phyloP scores from a whole-genome alignment of 1,140 invertebrate species.

The Physella acuta region DNA sequence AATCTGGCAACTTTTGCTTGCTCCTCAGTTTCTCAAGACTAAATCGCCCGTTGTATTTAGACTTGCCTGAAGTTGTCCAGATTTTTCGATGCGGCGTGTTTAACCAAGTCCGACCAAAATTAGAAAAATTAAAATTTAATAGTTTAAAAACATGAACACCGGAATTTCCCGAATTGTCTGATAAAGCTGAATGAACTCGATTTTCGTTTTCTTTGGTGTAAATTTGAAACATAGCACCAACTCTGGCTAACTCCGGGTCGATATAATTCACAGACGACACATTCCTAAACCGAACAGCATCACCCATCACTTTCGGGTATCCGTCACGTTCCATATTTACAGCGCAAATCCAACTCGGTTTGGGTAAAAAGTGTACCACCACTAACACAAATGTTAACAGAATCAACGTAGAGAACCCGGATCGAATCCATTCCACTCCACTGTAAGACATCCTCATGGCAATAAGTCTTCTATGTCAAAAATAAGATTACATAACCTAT shows the following conservation, averaged over 20 bases:
- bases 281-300: no score
- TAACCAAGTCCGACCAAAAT: slow-evolving; percentile 14
- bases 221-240: background rate
- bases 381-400: background rate
- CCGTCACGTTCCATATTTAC: no score
- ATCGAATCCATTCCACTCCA: background rate
- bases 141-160: background rate
- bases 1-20: slow-evolving; percentile 7
- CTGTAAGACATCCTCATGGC: background rate
- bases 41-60: background rate
- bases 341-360: slow-evolving; percentile 3
- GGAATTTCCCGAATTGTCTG: background rate
- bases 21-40: background rate
- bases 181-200: background rate
- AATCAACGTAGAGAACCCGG: background rate
- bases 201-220: background rate
- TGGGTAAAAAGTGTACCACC: background rate
- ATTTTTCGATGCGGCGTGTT: background rate
- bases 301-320: background rate
- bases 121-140: slow-evolving; percentile 4
- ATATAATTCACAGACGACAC: background rate
- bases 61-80: background rate
- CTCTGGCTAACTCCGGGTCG: background rate
- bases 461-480: background rate
- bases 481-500: background rate